Evolutionary conservation across 2,888 invertebrate genomes (phyloP).

Genomic region (Crepidodera aurea): DNA sequence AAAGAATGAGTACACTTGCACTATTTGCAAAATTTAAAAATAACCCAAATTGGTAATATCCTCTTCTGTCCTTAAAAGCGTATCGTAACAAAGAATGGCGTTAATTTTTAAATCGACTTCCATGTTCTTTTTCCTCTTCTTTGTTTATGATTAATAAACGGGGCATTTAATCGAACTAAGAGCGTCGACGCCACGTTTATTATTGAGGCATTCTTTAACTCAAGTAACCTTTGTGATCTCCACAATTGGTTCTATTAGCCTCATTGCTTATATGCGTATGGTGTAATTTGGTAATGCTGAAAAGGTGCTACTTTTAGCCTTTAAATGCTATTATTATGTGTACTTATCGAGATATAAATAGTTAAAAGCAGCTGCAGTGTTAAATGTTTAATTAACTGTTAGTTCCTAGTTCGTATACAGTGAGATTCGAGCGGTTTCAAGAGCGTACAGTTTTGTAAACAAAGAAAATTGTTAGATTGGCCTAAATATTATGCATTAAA

Average conservation of each 20-base stretch:
- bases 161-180: conserved; percentile 35
- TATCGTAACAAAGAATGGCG: background rate
- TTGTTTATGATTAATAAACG: conserved; percentile 25
- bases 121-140: conserved; percentile 17
- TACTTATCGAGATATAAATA: conserved; percentile 30
- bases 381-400: conserved; percentile 22
- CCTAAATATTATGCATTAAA: background rate
- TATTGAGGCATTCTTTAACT: conserved; percentile 56
- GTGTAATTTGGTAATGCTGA: conserved; percentile 49
- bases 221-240: conserved; percentile 56
- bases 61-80: background rate
- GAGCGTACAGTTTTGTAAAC: background rate
- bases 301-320: conserved; percentile 38
- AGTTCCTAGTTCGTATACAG: conserved; percentile 25
- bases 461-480: background rate
- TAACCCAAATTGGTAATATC: background rate
- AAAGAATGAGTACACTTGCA: background rate
- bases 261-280: conserved; percentile 39
- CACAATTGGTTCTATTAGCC: conserved; percentile 44
- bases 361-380: conserved; percentile 24
- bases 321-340: conserved; percentile 23
- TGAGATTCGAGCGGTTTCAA: background rate
- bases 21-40: background rate
- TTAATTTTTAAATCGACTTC: conserved; percentile 13
- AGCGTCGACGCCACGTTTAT: conserved; percentile 55